Percentiles rank a stretch among this genome's conserved stretches.
Conservation (phyloP, 1,140 invertebrate species). For the Zaprionus taronus region DNA sequence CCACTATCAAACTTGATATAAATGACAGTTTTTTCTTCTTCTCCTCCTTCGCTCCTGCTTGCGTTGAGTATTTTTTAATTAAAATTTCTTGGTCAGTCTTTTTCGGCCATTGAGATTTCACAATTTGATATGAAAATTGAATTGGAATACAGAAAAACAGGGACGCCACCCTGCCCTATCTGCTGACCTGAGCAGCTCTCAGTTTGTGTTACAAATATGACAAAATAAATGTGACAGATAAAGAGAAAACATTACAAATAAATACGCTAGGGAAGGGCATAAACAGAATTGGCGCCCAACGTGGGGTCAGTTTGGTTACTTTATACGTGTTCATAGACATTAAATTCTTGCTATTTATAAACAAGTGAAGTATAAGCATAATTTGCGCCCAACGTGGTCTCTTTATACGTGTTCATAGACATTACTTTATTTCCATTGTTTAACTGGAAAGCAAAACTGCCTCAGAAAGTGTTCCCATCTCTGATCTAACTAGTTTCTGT, state of each 20-base stretch:
- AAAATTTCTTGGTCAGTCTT: constrained; percentile 47
- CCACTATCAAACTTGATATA: constrained; percentile 42
- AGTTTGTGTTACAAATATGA: not conserved
- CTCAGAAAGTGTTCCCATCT: no score
- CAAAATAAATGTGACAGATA: constrained; percentile 4
- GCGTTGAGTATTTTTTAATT: constrained; percentile 58
- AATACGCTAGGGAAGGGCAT: not conserved
- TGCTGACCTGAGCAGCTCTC: not conserved
- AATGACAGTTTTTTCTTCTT: constrained; percentile 47
- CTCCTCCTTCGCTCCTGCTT: constrained; percentile 11
- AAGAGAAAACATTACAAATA: not conserved
- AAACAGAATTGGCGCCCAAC: not conserved
- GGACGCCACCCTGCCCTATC: not conserved
- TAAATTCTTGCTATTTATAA: no score
- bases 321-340: no score
- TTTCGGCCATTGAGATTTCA: constrained; percentile 32
- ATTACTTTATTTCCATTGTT: no score
- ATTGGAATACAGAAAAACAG: constrained; percentile 25
- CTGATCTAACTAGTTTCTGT: not conserved
- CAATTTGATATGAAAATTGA: constrained; percentile 34
- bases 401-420: no score
- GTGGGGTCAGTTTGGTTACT: no score
- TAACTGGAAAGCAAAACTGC: no score
- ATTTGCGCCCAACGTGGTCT: no score
- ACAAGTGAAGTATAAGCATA: no score